Conservation (phyloP, 2,113 vertebrate genomes). For the Pelmatolapia mariae region DNA sequence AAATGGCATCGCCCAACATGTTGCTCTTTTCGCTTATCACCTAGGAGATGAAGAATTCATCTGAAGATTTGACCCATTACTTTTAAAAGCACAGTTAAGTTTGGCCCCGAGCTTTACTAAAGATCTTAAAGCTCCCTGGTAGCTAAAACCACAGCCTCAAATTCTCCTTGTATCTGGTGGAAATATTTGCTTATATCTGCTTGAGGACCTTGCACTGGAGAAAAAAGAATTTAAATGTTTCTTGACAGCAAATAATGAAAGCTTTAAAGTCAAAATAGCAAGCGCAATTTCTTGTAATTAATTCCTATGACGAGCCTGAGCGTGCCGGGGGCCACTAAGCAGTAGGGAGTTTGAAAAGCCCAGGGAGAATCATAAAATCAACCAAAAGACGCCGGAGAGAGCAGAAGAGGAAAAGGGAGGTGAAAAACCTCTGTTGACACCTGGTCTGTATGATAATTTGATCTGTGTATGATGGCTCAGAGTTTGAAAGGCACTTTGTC, state of each 20-base stretch:
- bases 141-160: constrained; percentile 23
- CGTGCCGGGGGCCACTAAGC: constrained; percentile 9
- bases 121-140: constrained; percentile 22
- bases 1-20: constrained; percentile 6
- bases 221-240: not conserved
- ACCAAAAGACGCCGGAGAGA: not conserved
- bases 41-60: constrained; percentile 24
- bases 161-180: not conserved
- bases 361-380: not conserved
- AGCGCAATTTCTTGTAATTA: constrained; percentile 13
- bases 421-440: constrained; percentile 51
- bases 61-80: constrained; percentile 3
- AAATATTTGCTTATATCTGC: not conserved
- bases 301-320: not conserved
- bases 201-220: not conserved
- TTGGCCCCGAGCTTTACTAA: constrained; percentile 22
- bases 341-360: not conserved
- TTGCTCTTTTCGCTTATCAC: not conserved
- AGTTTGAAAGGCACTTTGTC: constrained; percentile 90
- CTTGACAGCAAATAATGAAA: not conserved
- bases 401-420: not conserved
- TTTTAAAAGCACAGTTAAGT: constrained; percentile 16
- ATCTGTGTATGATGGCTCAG: constrained; percentile 73
- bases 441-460: constrained; percentile 68
- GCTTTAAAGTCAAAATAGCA: not conserved